Base-by-base conservation (phyloP, 2,888 invertebrate species). In the Dynastes hyllus region DNA sequence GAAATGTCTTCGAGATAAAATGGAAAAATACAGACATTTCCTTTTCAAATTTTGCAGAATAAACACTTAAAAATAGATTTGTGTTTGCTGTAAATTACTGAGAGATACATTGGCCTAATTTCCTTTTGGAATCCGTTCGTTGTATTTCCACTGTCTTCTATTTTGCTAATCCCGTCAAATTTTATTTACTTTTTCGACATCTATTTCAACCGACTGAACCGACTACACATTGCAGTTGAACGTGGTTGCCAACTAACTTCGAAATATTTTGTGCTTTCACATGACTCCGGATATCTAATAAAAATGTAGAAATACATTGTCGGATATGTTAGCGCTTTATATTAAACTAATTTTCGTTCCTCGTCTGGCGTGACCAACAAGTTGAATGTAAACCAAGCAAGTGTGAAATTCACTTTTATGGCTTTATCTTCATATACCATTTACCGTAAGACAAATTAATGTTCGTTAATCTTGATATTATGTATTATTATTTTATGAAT, bases 121-220 rank as follows among this genome's bases (percentile, higher is more conserved):
- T 69, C 63, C 63, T 63, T 63, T 63, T 9, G 27, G 63, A 63
- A 63, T 63, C 63, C 6, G 32, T 32, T 32, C 63, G 63, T 63
- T 29, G 0, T 63, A 63, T 29, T 63, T 63, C 32, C 5, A 32
- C 63, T 63, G 32, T 63, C 51, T 69, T 51, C 50, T 69, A 66
- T 45, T 51, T 29, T 32, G 63, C 29, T 50, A 29, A 51, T 69
- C 29, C 29, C 51, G 29, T 69, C 51, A 50, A 69, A 51, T 69
- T 69, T 69, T 69, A 69, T 69, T 69, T 69, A 69, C 32, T 69
- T 69, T 66, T 51, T 50, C 51, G 51, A 69, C 29, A 29, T 69
- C 69, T 69, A 51, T 45, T 45, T 11, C 45, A 45, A 45, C 45
- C 45, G 45, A 45, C 45, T 45, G 11, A 8, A 45, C 11, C 11